These are phyloP conservation scores for Psylliodes chrysocephalus DNA, from an alignment of 2,888 invertebrate genomes.

Conservation along the genomic window DNA sequence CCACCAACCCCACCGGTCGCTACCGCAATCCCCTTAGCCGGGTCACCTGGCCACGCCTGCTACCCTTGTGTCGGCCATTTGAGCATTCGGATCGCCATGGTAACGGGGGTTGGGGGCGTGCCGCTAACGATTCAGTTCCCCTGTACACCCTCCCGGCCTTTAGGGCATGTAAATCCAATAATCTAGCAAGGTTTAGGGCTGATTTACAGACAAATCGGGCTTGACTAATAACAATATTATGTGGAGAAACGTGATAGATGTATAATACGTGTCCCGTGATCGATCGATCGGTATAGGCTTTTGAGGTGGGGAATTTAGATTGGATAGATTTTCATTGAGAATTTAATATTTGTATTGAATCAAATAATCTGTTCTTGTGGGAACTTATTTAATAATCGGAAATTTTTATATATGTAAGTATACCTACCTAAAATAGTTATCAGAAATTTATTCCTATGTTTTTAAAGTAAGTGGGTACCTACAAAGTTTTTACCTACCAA, in stretches of 20 bases:
- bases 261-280: neutral
- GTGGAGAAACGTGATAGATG: conserved; percentile 30
- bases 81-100: conserved; percentile 54
- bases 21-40: conserved; percentile 3
- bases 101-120: conserved; percentile 57
- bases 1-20: neutral
- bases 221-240: conserved; percentile 58
- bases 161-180: conserved; percentile 60
- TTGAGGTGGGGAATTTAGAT: neutral
- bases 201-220: conserved; percentile 61
- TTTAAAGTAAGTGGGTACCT: no score
- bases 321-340: no score
- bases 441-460: no score
- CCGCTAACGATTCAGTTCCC: conserved; percentile 51
- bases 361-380: no score
- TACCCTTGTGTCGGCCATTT: conserved; percentile 57
- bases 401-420: no score
- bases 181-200: conserved; percentile 60
- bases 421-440: no score
- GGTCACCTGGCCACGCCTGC: conserved; percentile 12
- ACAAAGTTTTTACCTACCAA: no score
- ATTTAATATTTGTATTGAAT: neutral
- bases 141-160: conserved; percentile 26
- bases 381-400: no score
- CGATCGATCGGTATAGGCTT: neutral